Percentiles rank a stretch among this genome's conserved stretches.
Evolutionary conservation across 2,113 vertebrate species (phyloP).

Genomic region (Suricata suricatta): DNA sequence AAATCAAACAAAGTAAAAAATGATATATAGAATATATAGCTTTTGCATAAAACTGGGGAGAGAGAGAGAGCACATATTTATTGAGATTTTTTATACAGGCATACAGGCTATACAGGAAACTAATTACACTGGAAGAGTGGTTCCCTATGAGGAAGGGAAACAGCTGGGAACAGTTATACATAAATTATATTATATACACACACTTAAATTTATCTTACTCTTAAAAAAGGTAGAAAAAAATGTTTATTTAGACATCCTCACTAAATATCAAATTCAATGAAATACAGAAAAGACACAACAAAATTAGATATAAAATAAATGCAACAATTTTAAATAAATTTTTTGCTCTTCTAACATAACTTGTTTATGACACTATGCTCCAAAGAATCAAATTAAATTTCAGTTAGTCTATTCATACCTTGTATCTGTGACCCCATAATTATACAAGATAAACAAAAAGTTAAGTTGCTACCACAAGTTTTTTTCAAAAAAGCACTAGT

Average conservation of each 20-base stretch:
- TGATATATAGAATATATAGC: neutral
- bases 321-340: conserved; percentile 1
- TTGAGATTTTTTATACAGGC: neutral
- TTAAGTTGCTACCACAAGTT: neutral
- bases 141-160: neutral
- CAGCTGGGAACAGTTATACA: neutral
- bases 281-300: conserved; percentile 24
- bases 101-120: neutral
- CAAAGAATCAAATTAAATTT: conserved; percentile 28
- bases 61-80: neutral
- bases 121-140: neutral
- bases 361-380: conserved; percentile 13
- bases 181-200: neutral
- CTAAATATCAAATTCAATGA: neutral
- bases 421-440: neutral
- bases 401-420: conserved; percentile 13
- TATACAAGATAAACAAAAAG: neutral
- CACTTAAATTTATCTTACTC: neutral
- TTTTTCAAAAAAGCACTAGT: neutral
- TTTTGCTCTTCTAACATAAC: neutral
- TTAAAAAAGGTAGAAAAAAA: neutral
- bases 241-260: neutral
- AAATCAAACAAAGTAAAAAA: conserved; percentile 16
- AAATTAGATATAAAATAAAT: conserved; percentile 37
- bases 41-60: neutral